Percentiles rank a stretch among this genome's conserved stretches.
These are phyloP conservation scores for Procavia capensis DNA, from an alignment of 2,113 vertebrate species.

Conservation along the genomic window DNA sequence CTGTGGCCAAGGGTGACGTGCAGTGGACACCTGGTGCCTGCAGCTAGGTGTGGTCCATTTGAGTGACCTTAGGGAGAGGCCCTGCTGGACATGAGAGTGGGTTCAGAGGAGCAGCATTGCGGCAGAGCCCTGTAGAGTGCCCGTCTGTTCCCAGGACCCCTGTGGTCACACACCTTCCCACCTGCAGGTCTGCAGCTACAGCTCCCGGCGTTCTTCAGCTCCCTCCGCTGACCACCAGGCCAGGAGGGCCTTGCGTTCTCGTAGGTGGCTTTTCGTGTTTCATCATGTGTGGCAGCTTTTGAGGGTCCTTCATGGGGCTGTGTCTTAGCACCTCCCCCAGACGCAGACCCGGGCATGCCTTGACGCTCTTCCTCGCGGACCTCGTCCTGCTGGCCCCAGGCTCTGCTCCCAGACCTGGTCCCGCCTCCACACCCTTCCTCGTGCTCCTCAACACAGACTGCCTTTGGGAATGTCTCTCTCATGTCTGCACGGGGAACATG, in stretches of 20 bases:
- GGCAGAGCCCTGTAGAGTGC: too few species aligned
- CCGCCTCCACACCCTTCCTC: neutral
- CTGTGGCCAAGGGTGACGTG: fast-evolving
- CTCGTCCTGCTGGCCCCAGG: too few species aligned
- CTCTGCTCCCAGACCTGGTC: neutral
- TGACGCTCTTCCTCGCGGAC: neutral
- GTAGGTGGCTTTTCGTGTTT: fast-evolving
- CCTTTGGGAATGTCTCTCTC: neutral
- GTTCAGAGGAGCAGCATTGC: too few species aligned
- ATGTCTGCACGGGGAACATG: neutral
- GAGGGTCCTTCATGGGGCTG: neutral
- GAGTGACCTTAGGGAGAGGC: neutral
- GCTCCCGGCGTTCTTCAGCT: fast-evolving
- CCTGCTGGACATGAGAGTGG: neutral
- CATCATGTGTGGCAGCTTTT: neutral
- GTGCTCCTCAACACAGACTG: neutral
- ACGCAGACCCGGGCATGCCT: neutral
- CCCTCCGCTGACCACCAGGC: fast-evolving
- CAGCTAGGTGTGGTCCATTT: fast-evolving
- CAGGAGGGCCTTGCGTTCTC: neutral
- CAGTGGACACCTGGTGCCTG: neutral
- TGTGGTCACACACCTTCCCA: too few species aligned
- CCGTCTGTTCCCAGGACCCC: too few species aligned
- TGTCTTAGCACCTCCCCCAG: neutral
- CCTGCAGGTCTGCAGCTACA: fast-evolving